phyloP scores from a whole-genome alignment of 1,140 invertebrate genomes.

The Drosophila miranda region DNA sequence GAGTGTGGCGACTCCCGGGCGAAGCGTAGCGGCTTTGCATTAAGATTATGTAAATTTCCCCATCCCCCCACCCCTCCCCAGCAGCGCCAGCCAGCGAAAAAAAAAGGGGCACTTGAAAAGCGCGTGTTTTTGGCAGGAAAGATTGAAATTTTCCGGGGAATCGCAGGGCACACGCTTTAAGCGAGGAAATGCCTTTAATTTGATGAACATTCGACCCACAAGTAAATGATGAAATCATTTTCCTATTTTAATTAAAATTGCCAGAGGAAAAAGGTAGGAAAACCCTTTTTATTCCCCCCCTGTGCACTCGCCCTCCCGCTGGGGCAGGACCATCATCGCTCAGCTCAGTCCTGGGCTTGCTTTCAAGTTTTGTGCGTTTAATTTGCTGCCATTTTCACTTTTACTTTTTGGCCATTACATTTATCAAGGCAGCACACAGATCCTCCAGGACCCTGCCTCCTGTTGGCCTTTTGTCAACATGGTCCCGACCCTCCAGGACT shows the following conservation, averaged over 20 bases:
- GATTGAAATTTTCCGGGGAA: conserved; percentile 14
- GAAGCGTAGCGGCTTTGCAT: conserved; percentile 48
- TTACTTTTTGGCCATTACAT: conserved; percentile 57
- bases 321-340: conserved; percentile 29
- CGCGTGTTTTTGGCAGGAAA: conserved; percentile 68
- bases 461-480: conserved; percentile 73
- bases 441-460: not conserved
- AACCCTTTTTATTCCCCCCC: conserved; percentile 11
- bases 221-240: conserved; percentile 65
- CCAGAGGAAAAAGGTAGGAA: conserved; percentile 39
- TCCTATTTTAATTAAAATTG: conserved; percentile 71
- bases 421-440: conserved; percentile 39
- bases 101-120: conserved; percentile 52
- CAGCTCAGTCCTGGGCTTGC: conserved; percentile 10
- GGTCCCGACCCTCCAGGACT: conserved; percentile 37
- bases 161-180: conserved; percentile 16
- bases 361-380: conserved; percentile 70
- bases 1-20: conserved; percentile 1
- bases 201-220: conserved; percentile 11
- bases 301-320: no score
- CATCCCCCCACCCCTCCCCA: not conserved
- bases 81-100: conserved; percentile 3
- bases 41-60: conserved; percentile 75
- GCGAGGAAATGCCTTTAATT: conserved; percentile 45
- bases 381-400: conserved; percentile 77